Percentiles rank a stretch among this genome's conserved stretches.
These are phyloP conservation scores for Physeter macrocephalus DNA, from an alignment of 2,113 vertebrate species.

Conservation along the genomic window DNA sequence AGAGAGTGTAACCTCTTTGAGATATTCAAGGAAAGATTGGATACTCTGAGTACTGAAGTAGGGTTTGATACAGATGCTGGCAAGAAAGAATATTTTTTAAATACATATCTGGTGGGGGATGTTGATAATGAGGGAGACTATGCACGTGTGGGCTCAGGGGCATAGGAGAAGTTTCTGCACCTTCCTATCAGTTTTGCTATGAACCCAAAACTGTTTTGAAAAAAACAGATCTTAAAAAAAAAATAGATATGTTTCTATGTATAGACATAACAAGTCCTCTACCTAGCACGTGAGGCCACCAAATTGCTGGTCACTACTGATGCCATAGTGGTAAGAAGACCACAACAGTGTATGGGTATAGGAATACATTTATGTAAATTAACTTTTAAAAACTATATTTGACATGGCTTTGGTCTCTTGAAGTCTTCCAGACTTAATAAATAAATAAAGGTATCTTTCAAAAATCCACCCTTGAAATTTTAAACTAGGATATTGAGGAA, in stretches of 20 bases:
- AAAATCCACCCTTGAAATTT: constrained; percentile 1
- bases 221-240: background rate
- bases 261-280: background rate
- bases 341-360: background rate
- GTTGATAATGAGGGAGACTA: background rate
- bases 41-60: background rate
- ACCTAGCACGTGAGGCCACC: background rate
- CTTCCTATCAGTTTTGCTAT: background rate
- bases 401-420: background rate
- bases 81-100: constrained; percentile 1
- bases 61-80: background rate
- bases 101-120: background rate
- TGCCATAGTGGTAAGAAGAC: background rate
- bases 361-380: background rate
- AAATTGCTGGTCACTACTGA: background rate
- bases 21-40: background rate
- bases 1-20: background rate
- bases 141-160: accelerated
- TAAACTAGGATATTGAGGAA: background rate
- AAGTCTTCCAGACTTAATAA: background rate
- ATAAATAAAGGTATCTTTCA: background rate
- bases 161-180: background rate
- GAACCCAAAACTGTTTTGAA: background rate
- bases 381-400: background rate
- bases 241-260: background rate